These are phyloP conservation scores for Sebastes hopkinsi DNA, from an alignment of 2,797 vertebrate species.

Conservation along the genomic window DNA sequence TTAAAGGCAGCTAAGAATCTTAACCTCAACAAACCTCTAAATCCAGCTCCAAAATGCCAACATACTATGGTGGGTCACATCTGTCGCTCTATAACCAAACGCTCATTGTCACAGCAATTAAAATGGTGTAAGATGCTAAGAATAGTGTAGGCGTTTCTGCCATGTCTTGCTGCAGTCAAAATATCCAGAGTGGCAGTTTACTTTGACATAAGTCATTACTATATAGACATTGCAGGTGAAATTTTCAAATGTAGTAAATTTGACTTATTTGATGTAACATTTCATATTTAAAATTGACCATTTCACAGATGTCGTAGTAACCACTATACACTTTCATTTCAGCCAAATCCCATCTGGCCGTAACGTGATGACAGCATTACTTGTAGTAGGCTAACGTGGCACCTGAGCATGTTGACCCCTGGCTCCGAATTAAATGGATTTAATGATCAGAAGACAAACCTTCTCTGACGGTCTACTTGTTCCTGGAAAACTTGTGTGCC, in stretches of 20 bases:
- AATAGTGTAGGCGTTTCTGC: neutral
- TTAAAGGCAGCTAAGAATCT: constrained; percentile 87
- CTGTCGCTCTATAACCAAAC: neutral
- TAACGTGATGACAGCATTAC: neutral
- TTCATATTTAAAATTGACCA: neutral
- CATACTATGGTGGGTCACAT: constrained; percentile 27
- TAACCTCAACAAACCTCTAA: constrained; percentile 89
- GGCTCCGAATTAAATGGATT: constrained; percentile 37
- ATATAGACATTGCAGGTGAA: neutral
- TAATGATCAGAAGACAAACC: constrained; percentile 31
- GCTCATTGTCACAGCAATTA: neutral
- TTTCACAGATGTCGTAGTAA: neutral
- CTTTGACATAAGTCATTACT: neutral
- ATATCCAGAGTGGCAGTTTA: no score
- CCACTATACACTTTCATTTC: neutral
- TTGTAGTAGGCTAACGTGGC: neutral
- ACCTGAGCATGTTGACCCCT: constrained; percentile 8
- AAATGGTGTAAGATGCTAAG: neutral
- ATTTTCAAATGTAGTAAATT: neutral
- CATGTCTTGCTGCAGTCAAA: neutral
- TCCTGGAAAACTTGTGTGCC: neutral
- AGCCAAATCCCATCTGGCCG: neutral
- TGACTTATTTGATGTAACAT: neutral
- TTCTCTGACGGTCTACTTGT: neutral
- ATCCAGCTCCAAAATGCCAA: constrained; percentile 84